These are phyloP conservation scores for Daktulosphaira vitifoliae DNA, from an alignment of 1,140 invertebrate genomes.

Conservation along the genomic window DNA sequence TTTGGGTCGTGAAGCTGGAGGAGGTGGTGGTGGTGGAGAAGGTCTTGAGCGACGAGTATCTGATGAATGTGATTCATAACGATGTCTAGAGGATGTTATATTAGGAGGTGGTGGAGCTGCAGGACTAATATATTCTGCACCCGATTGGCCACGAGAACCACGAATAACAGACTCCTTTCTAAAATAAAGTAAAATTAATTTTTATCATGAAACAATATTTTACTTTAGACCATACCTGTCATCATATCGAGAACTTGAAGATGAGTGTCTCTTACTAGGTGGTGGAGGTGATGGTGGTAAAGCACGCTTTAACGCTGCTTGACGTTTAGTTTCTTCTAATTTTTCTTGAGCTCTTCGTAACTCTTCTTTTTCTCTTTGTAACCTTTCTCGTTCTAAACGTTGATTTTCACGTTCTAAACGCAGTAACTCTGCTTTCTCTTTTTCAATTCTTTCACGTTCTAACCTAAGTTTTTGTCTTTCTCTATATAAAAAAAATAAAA, in stretches of 20 bases:
- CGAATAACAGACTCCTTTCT: slow-evolving; percentile 20
- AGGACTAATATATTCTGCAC: slow-evolving; percentile 15
- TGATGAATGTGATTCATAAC: slow-evolving; percentile 19
- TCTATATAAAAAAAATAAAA: slow-evolving; percentile 41
- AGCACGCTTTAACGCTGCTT: slow-evolving; percentile 9
- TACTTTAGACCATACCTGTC: slow-evolving; percentile 20
- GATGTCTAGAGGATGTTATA: slow-evolving; percentile 23
- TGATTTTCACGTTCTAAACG: slow-evolving; percentile 68
- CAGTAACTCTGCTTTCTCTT: slow-evolving; percentile 70
- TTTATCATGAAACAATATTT: too few species aligned
- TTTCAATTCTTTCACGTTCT: slow-evolving; percentile 66
- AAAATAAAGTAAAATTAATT: neutral
- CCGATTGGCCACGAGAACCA: slow-evolving; percentile 6
- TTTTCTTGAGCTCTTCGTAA: slow-evolving; percentile 36
- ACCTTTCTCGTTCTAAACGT: slow-evolving; percentile 67
- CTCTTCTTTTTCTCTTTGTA: slow-evolving; percentile 43
- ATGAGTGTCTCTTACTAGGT: slow-evolving; percentile 22
- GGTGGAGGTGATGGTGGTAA: slow-evolving; percentile 39
- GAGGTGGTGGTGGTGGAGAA: slow-evolving; percentile 9
- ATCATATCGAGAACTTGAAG: slow-evolving; percentile 22
- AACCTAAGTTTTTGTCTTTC: slow-evolving; percentile 65
- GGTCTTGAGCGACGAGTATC: slow-evolving; percentile 4
- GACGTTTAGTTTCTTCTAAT: slow-evolving; percentile 34
- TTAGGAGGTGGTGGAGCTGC: slow-evolving; percentile 21
- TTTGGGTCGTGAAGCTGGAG: slow-evolving; percentile 18